Base-by-base conservation (phyloP, 2,888 invertebrate species). In the Tortricodes alternella region DNA sequence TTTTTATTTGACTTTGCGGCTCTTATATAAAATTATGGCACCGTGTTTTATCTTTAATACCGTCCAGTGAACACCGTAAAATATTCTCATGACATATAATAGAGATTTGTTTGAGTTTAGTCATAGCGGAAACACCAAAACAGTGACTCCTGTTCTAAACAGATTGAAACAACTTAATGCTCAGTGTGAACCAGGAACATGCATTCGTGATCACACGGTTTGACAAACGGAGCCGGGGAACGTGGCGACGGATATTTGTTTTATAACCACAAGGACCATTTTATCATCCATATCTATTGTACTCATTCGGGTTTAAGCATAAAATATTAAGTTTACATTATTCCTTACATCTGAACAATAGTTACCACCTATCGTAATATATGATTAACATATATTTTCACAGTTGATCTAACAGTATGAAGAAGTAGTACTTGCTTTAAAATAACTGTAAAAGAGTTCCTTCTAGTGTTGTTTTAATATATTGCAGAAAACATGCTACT, bases 41-140 rank as follows among this genome's bases (percentile, higher is more conserved):
- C 80, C 77, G 76, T 75, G 70, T 76, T 78, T 81, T 82, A 75
- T 85, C 74, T 82, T 70, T 76, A 78, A 86, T 80, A 88, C 89
- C 89, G 89, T 89, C 89, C 89, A 89, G 86, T 88, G 81, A 85
- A 77, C 69, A 71, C 70, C 68, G 62, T 73, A 64, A 73, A 67
- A 66, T 72, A 72, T 69, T 65, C 66, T 69, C 70, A 71, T 73
- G 64, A 71, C 67, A 72, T 56, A 39, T 43, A 59, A 61, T 71
- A 63, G 53, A 62, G 18, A 60, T 58, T 60, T 39, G 41, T 27
- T 53, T 48, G 48, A 38, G 29, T 27, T 37, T 32, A 53, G 52
- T 46, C 16, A 21, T 52, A 46, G 44, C 9, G 38, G 8, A 29
- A 62, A 60, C 66, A 66, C 60, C 65, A 68, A 60, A 53, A 59